phyloP scores from a whole-genome alignment of 2,113 vertebrate genomes.

The Vulpes vulpes region DNA sequence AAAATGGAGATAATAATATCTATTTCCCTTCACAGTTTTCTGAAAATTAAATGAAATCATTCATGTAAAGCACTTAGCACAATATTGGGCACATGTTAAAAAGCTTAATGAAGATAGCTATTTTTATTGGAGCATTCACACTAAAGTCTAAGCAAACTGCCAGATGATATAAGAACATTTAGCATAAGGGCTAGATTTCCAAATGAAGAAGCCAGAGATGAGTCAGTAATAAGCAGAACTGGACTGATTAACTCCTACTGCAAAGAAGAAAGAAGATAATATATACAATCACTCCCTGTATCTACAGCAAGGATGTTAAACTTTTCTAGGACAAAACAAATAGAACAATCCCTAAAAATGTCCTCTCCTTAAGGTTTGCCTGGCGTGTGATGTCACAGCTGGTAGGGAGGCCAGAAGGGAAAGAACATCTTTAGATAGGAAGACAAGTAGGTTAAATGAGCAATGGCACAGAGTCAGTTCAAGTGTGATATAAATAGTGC shows the following conservation, averaged over 20 bases:
- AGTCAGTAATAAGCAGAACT: background rate
- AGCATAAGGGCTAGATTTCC: background rate
- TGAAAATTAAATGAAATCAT: background rate
- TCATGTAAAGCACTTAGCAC: background rate
- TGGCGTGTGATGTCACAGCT: background rate
- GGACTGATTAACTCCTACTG: background rate
- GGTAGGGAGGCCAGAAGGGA: slow-evolving; percentile 8
- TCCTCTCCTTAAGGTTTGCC: background rate
- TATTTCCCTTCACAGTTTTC: background rate
- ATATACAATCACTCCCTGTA: background rate
- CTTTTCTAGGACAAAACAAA: background rate
- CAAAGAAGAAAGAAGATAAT: background rate
- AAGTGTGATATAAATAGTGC: background rate
- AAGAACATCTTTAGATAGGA: background rate
- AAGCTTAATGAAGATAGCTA: background rate
- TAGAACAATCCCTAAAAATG: background rate
- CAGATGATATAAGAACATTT: background rate
- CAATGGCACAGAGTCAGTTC: background rate
- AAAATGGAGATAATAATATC: background rate
- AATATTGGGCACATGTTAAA: background rate
- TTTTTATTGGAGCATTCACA: background rate
- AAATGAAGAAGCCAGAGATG: background rate
- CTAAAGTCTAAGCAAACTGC: background rate
- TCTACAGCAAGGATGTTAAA: background rate
- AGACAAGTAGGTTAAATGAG: slow-evolving; percentile 56